Conservation (phyloP, 2,113 vertebrate genomes). For the Pogona vitticeps region DNA sequence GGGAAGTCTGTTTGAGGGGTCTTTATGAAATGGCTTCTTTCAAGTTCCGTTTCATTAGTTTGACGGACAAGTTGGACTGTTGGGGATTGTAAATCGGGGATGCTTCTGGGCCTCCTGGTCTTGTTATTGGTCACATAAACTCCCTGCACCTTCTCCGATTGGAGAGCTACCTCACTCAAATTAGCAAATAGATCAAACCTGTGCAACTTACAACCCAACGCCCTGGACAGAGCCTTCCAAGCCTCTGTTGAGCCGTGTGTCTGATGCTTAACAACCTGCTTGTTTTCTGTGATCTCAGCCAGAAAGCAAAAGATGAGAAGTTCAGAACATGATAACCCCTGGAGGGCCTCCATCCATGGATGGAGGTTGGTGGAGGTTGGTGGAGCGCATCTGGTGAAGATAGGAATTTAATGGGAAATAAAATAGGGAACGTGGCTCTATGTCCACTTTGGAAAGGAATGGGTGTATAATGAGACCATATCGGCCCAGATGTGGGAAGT, state of each 20-base stretch:
- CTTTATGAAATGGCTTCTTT: conserved; percentile 53
- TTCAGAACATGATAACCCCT: too few relatives aligned
- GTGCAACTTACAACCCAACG: neutral
- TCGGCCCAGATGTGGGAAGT: neutral
- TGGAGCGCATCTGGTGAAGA: too few relatives aligned
- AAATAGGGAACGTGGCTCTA: too few relatives aligned
- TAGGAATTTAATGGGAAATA: too few relatives aligned
- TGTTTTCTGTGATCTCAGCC: too few relatives aligned
- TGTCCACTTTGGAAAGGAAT: neutral
- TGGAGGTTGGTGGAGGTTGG: too few relatives aligned
- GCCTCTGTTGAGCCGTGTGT: too few relatives aligned
- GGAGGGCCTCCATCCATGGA: too few relatives aligned
- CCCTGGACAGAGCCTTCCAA: too few relatives aligned
- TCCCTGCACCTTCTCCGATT: neutral
- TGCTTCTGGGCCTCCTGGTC: conserved; percentile 2
- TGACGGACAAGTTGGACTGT: conserved; percentile 29
- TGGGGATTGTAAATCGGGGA: conserved; percentile 45
- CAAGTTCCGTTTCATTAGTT: conserved; percentile 50
- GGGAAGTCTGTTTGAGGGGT: conserved; percentile 39
- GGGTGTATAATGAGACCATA: neutral
- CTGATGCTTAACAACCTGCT: too few relatives aligned
- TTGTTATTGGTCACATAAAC: neutral
- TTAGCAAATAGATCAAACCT: neutral
- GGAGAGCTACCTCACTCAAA: neutral
- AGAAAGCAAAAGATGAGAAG: too few relatives aligned